These are phyloP conservation scores for Disparrhopalites patrizii DNA, from an alignment of 2,888 invertebrate genomes.

Conservation along the genomic window DNA sequence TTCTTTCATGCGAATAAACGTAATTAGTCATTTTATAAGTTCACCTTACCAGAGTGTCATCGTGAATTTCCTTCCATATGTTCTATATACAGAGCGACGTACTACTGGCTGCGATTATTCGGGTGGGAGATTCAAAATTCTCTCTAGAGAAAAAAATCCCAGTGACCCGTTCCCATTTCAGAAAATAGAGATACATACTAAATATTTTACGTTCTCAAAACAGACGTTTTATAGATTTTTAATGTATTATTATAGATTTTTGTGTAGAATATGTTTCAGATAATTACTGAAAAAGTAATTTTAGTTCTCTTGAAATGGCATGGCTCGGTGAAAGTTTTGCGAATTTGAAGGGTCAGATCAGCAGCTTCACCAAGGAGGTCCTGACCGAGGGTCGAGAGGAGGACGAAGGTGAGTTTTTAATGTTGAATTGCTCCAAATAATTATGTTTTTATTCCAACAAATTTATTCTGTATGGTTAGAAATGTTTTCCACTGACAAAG, in stretches of 20 bases:
- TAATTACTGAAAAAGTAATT: neutral
- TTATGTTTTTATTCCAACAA: neutral
- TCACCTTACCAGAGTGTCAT: too few relatives aligned
- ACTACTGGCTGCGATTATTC: too few relatives aligned
- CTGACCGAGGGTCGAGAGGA: constrained; percentile 69
- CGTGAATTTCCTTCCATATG: too few relatives aligned
- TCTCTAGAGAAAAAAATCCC: too few relatives aligned
- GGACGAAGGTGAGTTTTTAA: constrained; percentile 55
- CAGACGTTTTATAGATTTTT: neutral
- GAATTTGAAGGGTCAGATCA: constrained; percentile 76
- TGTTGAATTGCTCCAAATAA: neutral
- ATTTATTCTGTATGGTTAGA: too few relatives aligned
- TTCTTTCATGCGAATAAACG: too few relatives aligned
- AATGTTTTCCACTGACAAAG: too few relatives aligned
- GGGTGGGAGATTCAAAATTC: too few relatives aligned
- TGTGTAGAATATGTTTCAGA: neutral
- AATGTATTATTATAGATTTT: neutral
- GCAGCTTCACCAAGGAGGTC: constrained; percentile 81
- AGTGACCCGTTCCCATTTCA: too few relatives aligned
- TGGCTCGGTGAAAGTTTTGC: constrained; percentile 55
- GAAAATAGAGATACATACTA: neutral
- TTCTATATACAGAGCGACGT: too few relatives aligned
- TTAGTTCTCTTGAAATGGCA: constrained; percentile 50
- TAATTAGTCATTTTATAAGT: too few relatives aligned
- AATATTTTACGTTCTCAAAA: neutral